phyloP scores from a whole-genome alignment of 2,797 vertebrate genomes.

The Micrastur ruficollis region DNA sequence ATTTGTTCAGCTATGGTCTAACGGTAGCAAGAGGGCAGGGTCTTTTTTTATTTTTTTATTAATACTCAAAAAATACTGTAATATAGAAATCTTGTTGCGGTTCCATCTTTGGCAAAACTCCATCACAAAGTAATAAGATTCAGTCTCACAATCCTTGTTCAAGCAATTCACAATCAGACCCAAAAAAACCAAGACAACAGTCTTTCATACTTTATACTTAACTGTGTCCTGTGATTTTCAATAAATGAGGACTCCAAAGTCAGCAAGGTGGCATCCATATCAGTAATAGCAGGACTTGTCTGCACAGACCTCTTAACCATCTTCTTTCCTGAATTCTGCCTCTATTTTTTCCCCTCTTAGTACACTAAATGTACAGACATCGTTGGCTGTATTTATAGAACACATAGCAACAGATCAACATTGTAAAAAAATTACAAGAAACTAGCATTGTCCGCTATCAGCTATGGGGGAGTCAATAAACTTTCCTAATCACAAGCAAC shows the following conservation, averaged over 20 bases:
- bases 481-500: background rate
- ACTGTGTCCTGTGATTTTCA: background rate
- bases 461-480: fast-evolving
- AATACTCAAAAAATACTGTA: background rate
- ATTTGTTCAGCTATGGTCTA: background rate
- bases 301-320: background rate
- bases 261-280: background rate
- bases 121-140: background rate
- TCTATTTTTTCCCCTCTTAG: background rate
- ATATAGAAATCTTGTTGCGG: background rate
- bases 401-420: background rate
- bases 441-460: fast-evolving
- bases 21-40: background rate
- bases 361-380: background rate
- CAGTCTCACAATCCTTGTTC: background rate
- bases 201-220: no score
- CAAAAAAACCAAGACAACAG: background rate
- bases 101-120: background rate
- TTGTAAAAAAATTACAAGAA: background rate
- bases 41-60: background rate
- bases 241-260: background rate
- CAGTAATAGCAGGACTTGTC: background rate
- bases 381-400: background rate
- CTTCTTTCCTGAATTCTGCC: background rate
- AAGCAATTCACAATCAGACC: background rate